Conservation (phyloP, 2,888 invertebrate species). For the Macrostomum cliftonense region DNA sequence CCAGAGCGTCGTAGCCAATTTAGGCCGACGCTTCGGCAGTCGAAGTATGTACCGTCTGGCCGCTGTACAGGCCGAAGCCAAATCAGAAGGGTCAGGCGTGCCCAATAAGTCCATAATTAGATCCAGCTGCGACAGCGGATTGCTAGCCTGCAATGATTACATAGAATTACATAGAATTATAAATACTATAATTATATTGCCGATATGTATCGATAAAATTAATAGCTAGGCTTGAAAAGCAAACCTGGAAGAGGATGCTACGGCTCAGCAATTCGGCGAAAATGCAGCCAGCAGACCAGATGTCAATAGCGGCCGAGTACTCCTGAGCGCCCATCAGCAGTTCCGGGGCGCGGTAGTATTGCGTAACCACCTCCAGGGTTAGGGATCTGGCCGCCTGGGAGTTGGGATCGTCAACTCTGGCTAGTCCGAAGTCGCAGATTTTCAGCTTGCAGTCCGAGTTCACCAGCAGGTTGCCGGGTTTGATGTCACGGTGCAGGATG, state of each 20-base stretch:
- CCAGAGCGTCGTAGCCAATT: conserved; percentile 47
- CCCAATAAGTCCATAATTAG: conserved; percentile 88
- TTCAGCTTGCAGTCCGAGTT: conserved; percentile 97
- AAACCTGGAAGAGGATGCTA: conserved; percentile 87
- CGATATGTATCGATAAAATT: too few relatives aligned
- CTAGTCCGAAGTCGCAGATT: conserved; percentile 98
- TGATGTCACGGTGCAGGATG: conserved; percentile 93
- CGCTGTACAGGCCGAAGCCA: conserved; percentile 87
- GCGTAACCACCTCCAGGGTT: conserved; percentile 99
- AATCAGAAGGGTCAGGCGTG: conserved; percentile 80
- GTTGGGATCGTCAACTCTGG: conserved; percentile 86
- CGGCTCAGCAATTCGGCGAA: conserved; percentile 88
- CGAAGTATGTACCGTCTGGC: conserved; percentile 64
- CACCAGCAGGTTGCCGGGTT: conserved; percentile 91
- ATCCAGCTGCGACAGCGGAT: conserved; percentile 55
- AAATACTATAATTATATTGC: too few relatives aligned
- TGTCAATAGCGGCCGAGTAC: conserved; percentile 85
- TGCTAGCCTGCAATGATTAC: too few relatives aligned
- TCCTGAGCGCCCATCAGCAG: conserved; percentile 94
- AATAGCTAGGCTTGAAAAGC: too few relatives aligned
- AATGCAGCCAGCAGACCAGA: conserved; percentile 98
- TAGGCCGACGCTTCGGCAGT: conserved; percentile 44
- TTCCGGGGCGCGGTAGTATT: conserved; percentile 96
- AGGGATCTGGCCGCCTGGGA: conserved; percentile 59
- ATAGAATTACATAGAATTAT: too few relatives aligned